Percentiles rank a stretch among this genome's conserved stretches.
Conservation (phyloP, 2,797 vertebrate species). For the Pangasius larnaudii region DNA sequence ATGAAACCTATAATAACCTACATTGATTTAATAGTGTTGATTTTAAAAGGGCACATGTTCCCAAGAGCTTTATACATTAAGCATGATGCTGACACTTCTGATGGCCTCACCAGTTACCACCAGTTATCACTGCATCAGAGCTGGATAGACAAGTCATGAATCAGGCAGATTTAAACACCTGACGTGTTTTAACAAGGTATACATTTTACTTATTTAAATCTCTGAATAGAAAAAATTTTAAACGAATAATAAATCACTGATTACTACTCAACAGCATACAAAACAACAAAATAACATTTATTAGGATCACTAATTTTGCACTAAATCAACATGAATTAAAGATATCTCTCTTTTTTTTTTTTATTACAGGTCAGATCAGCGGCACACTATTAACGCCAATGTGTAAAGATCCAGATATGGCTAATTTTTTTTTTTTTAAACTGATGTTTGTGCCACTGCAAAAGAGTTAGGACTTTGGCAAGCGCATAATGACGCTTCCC, state of each 20-base stretch:
- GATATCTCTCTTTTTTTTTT: not conserved
- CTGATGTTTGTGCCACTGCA: not conserved
- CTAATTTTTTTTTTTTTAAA: constrained; percentile 5
- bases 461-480: constrained; percentile 22
- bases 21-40: not conserved
- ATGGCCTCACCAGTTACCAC: not conserved
- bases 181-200: not conserved
- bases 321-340: constrained; percentile 1
- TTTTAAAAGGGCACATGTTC: not conserved
- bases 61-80: not conserved
- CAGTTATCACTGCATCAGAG: no score
- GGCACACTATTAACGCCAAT: not conserved
- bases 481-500: constrained; percentile 34
- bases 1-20: constrained; percentile 35
- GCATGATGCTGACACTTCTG: not conserved
- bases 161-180: not conserved
- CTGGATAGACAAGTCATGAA: not conserved
- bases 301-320: not conserved
- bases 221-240: not conserved
- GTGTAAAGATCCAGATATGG: constrained; percentile 25
- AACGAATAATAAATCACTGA: not conserved
- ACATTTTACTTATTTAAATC: not conserved
- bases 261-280: not conserved
- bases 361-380: constrained; percentile 8
- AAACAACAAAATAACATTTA: not conserved